Evolutionary conservation across 2,113 vertebrate genomes (phyloP).

Genomic region (Pycnonotus jocosus): DNA sequence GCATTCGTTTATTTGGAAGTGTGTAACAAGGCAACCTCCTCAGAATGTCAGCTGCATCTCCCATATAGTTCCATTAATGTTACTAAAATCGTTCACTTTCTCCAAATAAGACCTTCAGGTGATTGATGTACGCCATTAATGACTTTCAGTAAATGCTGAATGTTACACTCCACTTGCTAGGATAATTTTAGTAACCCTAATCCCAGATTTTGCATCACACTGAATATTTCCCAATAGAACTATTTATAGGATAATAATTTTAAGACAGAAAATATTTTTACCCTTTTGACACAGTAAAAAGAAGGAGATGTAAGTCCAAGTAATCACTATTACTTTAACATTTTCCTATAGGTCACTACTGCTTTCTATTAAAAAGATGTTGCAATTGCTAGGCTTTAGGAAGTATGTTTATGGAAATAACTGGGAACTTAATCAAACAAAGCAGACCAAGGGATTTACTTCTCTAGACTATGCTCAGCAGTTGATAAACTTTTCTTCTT

Average conservation of each 20-base stretch:
- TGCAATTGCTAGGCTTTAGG: background rate
- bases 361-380: background rate
- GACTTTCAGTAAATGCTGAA: conserved; percentile 24
- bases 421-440: background rate
- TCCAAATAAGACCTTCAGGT: background rate
- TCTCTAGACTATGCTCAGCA: background rate
- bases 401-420: background rate
- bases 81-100: conserved; percentile 15
- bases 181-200: conserved; percentile 33
- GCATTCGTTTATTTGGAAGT: background rate
- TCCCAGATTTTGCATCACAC: conserved; percentile 13
- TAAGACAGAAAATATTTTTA: background rate
- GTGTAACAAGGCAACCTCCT: background rate
- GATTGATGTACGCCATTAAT: conserved; percentile 30
- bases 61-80: background rate
- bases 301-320: background rate
- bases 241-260: background rate
- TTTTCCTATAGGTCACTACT: background rate
- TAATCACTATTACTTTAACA: background rate
- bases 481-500: background rate
- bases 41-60: background rate
- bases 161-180: background rate
- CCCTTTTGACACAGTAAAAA: background rate
- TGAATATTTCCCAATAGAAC: background rate
- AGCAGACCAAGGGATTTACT: background rate